Evolutionary conservation across 2,113 vertebrate species (phyloP).

Genomic region (Microtus montanus): DNA sequence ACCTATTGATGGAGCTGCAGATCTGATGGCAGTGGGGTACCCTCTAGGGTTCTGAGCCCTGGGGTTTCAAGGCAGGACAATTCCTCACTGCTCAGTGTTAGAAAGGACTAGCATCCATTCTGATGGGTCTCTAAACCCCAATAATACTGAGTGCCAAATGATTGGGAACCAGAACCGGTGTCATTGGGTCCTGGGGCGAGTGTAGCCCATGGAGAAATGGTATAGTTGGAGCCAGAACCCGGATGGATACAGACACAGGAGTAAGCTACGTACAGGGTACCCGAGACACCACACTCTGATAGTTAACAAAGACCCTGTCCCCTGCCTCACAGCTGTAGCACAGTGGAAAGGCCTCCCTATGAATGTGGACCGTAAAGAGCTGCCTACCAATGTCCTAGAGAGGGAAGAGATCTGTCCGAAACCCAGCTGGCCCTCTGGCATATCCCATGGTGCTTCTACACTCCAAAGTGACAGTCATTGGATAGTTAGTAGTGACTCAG

Average conservation of each 20-base stretch:
- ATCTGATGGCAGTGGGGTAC: too few species aligned
- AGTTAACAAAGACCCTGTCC: background rate
- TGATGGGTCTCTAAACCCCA: background rate
- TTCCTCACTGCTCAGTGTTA: background rate
- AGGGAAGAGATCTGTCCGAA: background rate
- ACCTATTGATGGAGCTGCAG: background rate
- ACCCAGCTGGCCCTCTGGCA: background rate
- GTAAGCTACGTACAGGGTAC: background rate
- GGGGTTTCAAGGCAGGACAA: background rate
- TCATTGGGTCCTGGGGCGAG: background rate
- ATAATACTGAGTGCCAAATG: background rate
- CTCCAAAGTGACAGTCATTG: background rate
- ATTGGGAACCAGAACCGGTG: background rate
- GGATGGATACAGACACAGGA: background rate
- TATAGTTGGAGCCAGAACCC: too few species aligned
- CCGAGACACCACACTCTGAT: too few species aligned
- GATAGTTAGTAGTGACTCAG: too few species aligned
- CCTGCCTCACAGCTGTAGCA: background rate
- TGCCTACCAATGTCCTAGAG: background rate
- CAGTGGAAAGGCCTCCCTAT: background rate
- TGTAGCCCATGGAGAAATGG: background rate
- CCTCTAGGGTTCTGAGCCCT: background rate
- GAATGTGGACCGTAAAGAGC: background rate
- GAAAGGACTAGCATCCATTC: background rate
- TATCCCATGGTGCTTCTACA: background rate